A percentile compares a stretch with the other conserved stretches of the same genome.
phyloP scores from a whole-genome alignment of 2,888 invertebrate genomes.

The Cantharis rustica region DNA sequence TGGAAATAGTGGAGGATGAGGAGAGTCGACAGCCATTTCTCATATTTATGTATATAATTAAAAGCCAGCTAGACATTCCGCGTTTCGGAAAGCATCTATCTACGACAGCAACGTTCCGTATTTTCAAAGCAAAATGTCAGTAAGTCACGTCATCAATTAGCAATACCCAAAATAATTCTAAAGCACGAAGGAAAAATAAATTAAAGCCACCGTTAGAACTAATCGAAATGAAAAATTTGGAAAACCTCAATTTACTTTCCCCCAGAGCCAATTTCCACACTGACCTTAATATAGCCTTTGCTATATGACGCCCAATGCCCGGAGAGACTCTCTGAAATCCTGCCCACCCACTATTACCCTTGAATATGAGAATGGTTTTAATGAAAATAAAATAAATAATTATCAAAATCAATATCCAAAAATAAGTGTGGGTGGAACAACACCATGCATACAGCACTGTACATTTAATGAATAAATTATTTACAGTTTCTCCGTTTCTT shows the following conservation, averaged over 20 bases:
- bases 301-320: slow-evolving; percentile 55
- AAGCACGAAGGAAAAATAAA: slow-evolving; percentile 40
- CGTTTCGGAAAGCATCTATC: slow-evolving; percentile 47
- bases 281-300: slow-evolving; percentile 57
- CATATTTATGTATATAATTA: slow-evolving; percentile 31
- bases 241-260: slow-evolving; percentile 39
- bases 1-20: slow-evolving; percentile 17
- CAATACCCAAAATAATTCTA: slow-evolving; percentile 33
- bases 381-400: background rate
- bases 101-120: slow-evolving; percentile 39
- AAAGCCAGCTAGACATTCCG: slow-evolving; percentile 55
- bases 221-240: slow-evolving; percentile 18
- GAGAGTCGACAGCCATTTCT: slow-evolving; percentile 52
- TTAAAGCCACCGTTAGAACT: slow-evolving; percentile 13
- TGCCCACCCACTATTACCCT: slow-evolving; percentile 39
- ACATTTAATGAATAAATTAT: slow-evolving; percentile 27
- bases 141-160: slow-evolving; percentile 8
- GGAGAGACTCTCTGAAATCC: slow-evolving; percentile 44
- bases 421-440: slow-evolving; percentile 39
- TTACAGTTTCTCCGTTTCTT: slow-evolving; percentile 12
- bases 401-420: slow-evolving; percentile 20
- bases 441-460: slow-evolving; percentile 46
- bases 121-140: slow-evolving; percentile 21
- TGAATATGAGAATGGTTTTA: slow-evolving; percentile 9
- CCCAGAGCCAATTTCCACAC: slow-evolving; percentile 41